A percentile compares a stretch with the other conserved stretches of the same genome.
phyloP scores from a whole-genome alignment of 2,113 vertebrate genomes.

The Hyperopisus bebe region DNA sequence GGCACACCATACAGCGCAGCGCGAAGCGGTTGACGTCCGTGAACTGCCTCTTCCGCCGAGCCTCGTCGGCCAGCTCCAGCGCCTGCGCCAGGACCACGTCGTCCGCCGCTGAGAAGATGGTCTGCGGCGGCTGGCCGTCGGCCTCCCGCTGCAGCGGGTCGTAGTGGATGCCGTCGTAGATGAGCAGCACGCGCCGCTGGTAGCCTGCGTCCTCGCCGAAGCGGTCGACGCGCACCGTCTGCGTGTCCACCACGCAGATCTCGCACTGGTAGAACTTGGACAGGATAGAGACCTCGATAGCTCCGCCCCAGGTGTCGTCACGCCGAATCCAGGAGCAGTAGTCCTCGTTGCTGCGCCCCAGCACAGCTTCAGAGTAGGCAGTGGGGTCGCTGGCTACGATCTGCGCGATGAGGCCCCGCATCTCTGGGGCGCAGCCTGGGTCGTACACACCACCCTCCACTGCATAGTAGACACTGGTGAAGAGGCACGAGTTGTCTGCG shows the following conservation, averaged over 20 bases:
- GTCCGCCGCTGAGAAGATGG: slow-evolving; percentile 81
- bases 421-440: slow-evolving; percentile 76
- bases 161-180: slow-evolving; percentile 96
- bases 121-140: slow-evolving; percentile 73
- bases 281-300: slow-evolving; percentile 92
- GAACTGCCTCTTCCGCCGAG: slow-evolving; percentile 83
- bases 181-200: slow-evolving; percentile 79
- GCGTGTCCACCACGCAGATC: slow-evolving; percentile 96
- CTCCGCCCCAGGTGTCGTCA: slow-evolving; percentile 92
- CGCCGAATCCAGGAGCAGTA: slow-evolving; percentile 89
- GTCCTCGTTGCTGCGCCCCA: slow-evolving; percentile 82
- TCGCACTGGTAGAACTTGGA: slow-evolving; percentile 96
- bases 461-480: slow-evolving; percentile 91
- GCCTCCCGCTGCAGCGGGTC: slow-evolving; percentile 81
- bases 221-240: slow-evolving; percentile 87
- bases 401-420: slow-evolving; percentile 87
- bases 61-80: slow-evolving; percentile 88
- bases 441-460: slow-evolving; percentile 88
- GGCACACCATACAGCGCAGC: slow-evolving; percentile 91
- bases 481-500: slow-evolving; percentile 95
- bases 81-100: slow-evolving; percentile 87
- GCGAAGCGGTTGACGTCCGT: slow-evolving; percentile 89
- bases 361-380: slow-evolving; percentile 79
- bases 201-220: slow-evolving; percentile 94
- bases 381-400: slow-evolving; percentile 84